Evolutionary conservation across 2,888 invertebrate species (phyloP).

Genomic region (Osmoderma eremita): DNA sequence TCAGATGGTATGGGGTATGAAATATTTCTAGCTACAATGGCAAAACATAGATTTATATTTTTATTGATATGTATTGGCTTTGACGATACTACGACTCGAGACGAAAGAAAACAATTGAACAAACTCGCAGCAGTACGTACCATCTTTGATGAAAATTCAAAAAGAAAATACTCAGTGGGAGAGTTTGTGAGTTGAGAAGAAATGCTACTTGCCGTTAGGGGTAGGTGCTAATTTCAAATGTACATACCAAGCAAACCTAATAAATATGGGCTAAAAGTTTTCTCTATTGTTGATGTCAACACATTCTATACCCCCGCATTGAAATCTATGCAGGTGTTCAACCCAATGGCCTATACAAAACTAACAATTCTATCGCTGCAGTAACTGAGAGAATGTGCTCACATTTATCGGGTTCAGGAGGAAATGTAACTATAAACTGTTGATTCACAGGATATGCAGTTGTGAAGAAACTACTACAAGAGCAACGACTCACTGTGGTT

Average conservation of each 20-base stretch:
- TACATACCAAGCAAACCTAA: no score
- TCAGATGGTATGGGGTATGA: not conserved
- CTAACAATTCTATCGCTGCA: not conserved
- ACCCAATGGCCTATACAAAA: not conserved
- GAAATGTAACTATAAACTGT: not conserved
- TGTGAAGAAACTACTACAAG: not conserved
- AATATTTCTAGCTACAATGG: no score
- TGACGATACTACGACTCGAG: slow-evolving; percentile 1
- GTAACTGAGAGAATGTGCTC: no score
- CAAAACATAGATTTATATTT: no score
- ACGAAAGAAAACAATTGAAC: slow-evolving; percentile 19
- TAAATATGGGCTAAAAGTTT: not conserved
- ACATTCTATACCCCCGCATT: not conserved
- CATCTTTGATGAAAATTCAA: no score
- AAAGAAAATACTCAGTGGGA: no score
- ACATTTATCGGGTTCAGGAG: no score
- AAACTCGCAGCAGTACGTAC: no score
- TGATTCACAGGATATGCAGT: not conserved
- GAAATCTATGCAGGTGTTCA: not conserved
- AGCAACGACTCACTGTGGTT: not conserved
- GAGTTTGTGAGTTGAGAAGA: no score
- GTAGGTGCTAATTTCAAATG: no score
- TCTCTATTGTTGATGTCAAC: not conserved
- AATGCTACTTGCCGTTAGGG: no score
- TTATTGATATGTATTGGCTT: no score